Evolutionary conservation across 2,797 vertebrate species (phyloP), one percentile per base, ranked within the genome.

Genomic region (Microcaecilia unicolor): DNA sequence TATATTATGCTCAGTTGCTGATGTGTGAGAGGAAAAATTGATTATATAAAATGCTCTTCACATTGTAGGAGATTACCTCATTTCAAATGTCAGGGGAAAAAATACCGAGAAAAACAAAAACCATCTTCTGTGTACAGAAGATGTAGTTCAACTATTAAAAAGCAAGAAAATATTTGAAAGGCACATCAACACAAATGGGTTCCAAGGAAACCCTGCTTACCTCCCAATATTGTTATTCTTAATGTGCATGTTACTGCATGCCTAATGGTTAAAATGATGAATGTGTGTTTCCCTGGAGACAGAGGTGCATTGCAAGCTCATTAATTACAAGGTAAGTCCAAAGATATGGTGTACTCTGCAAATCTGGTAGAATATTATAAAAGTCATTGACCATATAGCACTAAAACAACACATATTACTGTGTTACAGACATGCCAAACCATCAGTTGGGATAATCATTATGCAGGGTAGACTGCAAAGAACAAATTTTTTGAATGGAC

Each of bases 251-350:
- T 30, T 11, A 35, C 15, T 9, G 8, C 7, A 18, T 36, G 22
- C 33, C 40, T 37, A 17, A 35, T 55, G 25, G 28, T 35, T 28
- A 7, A 35, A 25, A 13, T 16, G 42, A 17, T 41, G n/a, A n/a
- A 38, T 3, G 13, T 1, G 20, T 2, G 28, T 27, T 36, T 46
- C 52, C 38, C 55, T 17, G 39, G 43, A 51, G 40, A 59, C 36
- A 37, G 43, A 31, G 23, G 25, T 11, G 10, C 26, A 41, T 14
- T 50, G 25, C 28, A 49, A 38, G 28, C 22, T 63, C 15, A 35
- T 31, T 54, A 42, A 41, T 58, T 59, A 50, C 18, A 37, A 51
- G 56, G 15, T 29, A 25, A 61, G 31, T 18, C 44, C 12, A 14
- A 5, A 22, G 43, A 2, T 39, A 34, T 7, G 9, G 9, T 18